Conservation (phyloP, 2,797 vertebrate species). For the Eulemur coronatus region DNA sequence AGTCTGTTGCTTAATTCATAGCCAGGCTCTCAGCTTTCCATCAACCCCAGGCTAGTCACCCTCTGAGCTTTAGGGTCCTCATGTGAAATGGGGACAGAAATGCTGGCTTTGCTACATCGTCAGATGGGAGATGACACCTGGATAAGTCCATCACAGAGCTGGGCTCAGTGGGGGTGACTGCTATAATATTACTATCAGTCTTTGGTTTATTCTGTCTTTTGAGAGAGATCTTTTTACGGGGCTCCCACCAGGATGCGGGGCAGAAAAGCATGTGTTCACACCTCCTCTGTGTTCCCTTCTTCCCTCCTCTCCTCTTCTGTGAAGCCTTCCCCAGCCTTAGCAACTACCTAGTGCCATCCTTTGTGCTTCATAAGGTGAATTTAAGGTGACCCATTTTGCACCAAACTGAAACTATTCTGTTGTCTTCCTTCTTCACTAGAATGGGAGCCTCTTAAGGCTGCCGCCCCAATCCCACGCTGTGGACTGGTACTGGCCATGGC, state of each 20-base stretch:
- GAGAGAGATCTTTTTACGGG: not conserved
- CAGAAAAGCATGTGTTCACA: not conserved
- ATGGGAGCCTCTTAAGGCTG: not conserved
- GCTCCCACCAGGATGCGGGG: not conserved
- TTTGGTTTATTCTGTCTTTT: not conserved
- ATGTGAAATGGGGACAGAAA: too few relatives aligned
- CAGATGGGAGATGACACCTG: not conserved
- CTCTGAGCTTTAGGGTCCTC: not conserved
- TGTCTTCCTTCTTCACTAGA: not conserved
- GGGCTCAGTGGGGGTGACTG: fast-evolving
- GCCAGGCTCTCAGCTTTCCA: not conserved
- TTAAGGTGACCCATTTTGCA: not conserved
- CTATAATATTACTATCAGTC: fast-evolving
- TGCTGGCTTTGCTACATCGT: too few relatives aligned
- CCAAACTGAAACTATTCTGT: not conserved
- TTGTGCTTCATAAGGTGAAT: not conserved
- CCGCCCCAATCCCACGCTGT: too few relatives aligned
- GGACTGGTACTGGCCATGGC: too few relatives aligned
- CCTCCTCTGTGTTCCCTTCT: not conserved
- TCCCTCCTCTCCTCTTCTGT: not conserved
- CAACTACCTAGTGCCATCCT: not conserved
- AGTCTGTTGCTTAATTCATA: too few relatives aligned
- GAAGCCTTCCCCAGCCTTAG: not conserved
- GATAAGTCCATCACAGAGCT: not conserved
- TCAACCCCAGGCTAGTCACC: fast-evolving